Percentiles rank a stretch among this genome's conserved stretches.
Evolutionary conservation across 2,113 vertebrate species (phyloP).

Genomic region (Catagonus wagneri): DNA sequence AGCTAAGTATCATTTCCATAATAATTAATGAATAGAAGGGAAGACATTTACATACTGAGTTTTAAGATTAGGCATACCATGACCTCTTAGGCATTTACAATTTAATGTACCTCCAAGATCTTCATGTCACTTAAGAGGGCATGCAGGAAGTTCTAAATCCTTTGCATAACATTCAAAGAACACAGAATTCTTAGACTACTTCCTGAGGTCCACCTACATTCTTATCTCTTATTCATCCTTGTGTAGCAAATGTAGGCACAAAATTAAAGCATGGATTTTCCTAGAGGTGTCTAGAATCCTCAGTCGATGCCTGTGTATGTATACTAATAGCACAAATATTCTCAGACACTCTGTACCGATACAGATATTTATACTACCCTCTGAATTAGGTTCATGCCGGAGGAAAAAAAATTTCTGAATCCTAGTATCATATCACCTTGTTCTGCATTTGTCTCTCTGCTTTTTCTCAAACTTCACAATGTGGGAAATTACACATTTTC

Average conservation of each 20-base stretch:
- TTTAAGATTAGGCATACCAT: not conserved
- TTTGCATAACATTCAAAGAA: not conserved
- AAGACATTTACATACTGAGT: too few species aligned
- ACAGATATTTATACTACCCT: not conserved
- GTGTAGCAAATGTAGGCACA: not conserved
- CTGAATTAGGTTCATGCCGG: not conserved
- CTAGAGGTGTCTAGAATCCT: not conserved
- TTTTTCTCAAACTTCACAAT: not conserved
- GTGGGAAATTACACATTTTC: not conserved
- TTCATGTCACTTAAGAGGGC: not conserved
- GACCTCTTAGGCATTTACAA: not conserved
- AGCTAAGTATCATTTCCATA: not conserved
- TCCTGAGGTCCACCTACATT: not conserved
- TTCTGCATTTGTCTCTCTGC: not conserved
- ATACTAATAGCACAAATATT: not conserved
- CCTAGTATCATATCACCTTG: not conserved
- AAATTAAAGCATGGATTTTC: not conserved
- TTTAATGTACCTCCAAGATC: not conserved
- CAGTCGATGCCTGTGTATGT: not conserved
- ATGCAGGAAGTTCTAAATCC: not conserved
- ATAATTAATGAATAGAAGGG: not conserved
- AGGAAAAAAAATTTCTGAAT: not conserved
- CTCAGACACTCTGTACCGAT: not conserved
- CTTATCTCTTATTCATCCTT: not conserved
- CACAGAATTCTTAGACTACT: not conserved